Evolutionary conservation across 2,797 vertebrate species (phyloP), one percentile per base, ranked within the genome.

Genomic region (Oreonectes daqikongensis): DNA sequence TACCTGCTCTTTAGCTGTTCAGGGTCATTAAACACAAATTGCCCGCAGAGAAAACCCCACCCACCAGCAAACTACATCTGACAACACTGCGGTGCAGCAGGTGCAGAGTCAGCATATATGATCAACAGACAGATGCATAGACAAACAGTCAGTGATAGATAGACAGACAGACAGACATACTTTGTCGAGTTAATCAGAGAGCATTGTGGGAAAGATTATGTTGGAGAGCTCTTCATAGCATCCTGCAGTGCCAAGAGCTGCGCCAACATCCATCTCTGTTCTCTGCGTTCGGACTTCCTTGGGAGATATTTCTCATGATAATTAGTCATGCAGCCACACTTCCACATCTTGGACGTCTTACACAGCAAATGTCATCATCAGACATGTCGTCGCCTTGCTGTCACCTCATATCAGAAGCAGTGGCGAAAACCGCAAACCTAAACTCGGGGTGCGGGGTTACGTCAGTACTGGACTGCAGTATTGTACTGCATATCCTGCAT

Each of bases 1-100:
- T 75, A 75, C 26, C 50, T 75, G 50, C 63, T 67, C 50, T 75
- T 75, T 20, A 74, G 61, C 61, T 74, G 48, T 74, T 55, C 26
- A 26, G 72, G 72, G 72, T 74, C 72, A 75, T 75, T 75, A 75
- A 75, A 57, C 72, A 66, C 64, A 57, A 75, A 75, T 66, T 66
- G 50, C 26, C 61, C 2, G n/a, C 24, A 46, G 63, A 38, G n/a
- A 57, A 75, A 57, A 67, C 50, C 46, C 7, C 72, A 55, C 72
- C 72, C 61, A 75, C 61, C 35, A 66, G 40, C 61, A 66, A 55
- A 75, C 35, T 20, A 28, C 48, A 75, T 67, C n/a, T 66, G 38
- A 75, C 26, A 32, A 26, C 63, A 67, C 63, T 57, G 63, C 38
- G 15, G 50, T 24, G 4, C 48, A 74, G 72, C 72, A 65, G 35